A percentile compares a stretch with the other conserved stretches of the same genome.
Conservation (phyloP, 1,140 invertebrate species). For the Diorhabda carinulata region DNA sequence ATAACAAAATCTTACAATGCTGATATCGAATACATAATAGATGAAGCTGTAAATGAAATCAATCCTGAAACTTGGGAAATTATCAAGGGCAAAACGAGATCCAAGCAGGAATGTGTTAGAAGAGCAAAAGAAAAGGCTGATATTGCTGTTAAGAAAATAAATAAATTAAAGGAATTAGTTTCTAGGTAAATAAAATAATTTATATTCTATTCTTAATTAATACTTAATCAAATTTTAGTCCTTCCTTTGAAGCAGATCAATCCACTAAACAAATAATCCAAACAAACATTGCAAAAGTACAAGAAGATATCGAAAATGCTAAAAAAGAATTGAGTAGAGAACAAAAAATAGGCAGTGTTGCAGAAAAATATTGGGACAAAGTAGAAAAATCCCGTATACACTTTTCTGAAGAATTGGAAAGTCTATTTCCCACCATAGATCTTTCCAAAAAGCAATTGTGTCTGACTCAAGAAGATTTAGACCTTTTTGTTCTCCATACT, state of each 20-base stretch:
- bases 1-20: conserved; percentile 57
- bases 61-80: conserved; percentile 55
- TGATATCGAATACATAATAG: conserved; percentile 59
- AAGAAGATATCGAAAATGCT: conserved; percentile 56
- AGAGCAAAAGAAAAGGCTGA: conserved; percentile 53
- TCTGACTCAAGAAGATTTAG: conserved; percentile 60
- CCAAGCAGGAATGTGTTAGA: conserved; percentile 51
- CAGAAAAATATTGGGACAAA: conserved; percentile 69
- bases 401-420: conserved; percentile 69
- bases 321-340: conserved; percentile 58
- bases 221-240: conserved; percentile 24
- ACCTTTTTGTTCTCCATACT: conserved; percentile 65
- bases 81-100: conserved; percentile 56
- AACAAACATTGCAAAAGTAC: conserved; percentile 47
- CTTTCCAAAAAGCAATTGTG: conserved; percentile 62
- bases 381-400: conserved; percentile 63
- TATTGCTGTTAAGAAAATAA: conserved; percentile 45
- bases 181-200: conserved; percentile 16
- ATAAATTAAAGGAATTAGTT: conserved; percentile 39
- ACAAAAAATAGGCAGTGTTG: conserved; percentile 53
- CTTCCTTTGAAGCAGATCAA: conserved; percentile 52
- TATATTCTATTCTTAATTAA: not conserved
- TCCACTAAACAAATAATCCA: conserved; percentile 14
- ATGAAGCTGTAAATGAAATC: conserved; percentile 54
- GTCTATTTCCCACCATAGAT: conserved; percentile 67